Base-by-base conservation (phyloP, 2,113 vertebrate genomes). In the Gymnogyps californianus region DNA sequence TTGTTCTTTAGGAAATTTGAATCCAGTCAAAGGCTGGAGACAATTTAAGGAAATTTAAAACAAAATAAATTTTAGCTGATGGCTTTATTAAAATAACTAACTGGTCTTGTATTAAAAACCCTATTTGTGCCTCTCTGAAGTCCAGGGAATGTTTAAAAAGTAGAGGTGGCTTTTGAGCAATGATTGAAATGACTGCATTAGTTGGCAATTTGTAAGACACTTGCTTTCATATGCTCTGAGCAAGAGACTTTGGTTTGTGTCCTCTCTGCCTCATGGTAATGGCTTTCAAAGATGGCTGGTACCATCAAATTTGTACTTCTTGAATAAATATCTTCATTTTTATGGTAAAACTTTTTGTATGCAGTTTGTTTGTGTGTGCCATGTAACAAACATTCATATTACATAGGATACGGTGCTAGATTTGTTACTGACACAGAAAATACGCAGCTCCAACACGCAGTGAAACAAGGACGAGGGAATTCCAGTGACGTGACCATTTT, bases 291-390 rank as follows among this genome's bases (percentile, higher is more conserved):
- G 97, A 98, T 98, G 97, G 97, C 97, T 98, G 97, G 97, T 98
- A 97, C 97, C 97, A 98, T 98, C 97, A 89, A 64, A 94, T 98
- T 98, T 98, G 97, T 98, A 98, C 96, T 98, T 98, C 97, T 98
- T 97, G 96, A 98, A 98, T 98, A 98, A 98, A 98, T 94, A 96
- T 95, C 71, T 96, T 96, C 97, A 97, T 97, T 97, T 98, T 97
- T 98, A 97, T 94, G 97, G 95, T 94, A 97, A 96, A 92, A 22
- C 24, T 10, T 81, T 55, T 40, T 51, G 46, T 69, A 75, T 28
- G 95, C 11, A 0, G 54, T 80, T 78, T 36, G n/a, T 96, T 42
- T 77, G 82, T 82, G 87, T 89, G 87, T 94, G 80, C 84, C 38
- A 13, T 8, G 92, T 89, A 71, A 87, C 72, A 64, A 57, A 32